Evolutionary conservation across 2,113 vertebrate genomes (phyloP).

Genomic region (Ctenomys sociabilis): DNA sequence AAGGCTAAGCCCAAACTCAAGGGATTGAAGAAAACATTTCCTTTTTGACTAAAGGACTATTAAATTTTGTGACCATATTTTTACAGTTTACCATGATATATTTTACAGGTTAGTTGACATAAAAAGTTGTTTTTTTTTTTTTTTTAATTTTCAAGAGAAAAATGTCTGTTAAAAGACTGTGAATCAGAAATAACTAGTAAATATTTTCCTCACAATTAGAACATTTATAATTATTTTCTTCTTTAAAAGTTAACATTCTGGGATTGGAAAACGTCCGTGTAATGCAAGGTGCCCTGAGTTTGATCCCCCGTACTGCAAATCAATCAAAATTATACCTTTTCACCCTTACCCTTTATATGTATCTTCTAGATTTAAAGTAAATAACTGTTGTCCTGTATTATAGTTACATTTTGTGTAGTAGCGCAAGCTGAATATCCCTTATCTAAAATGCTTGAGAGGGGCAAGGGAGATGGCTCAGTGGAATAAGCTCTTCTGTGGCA

Average conservation of each 20-base stretch:
- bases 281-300: neutral
- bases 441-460: too few species aligned
- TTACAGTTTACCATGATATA: neutral
- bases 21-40: neutral
- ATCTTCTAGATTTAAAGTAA: slow-evolving; percentile 37
- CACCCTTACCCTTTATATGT: neutral
- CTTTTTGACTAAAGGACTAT: neutral
- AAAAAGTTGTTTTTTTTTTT: neutral
- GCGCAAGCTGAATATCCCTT: neutral
- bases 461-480: too few species aligned
- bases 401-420: slow-evolving; percentile 1
- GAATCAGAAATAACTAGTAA: slow-evolving; percentile 20
- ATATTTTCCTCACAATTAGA: neutral
- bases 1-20: neutral
- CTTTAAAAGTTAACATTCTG: neutral
- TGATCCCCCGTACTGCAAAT: neutral
- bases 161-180: neutral
- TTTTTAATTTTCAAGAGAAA: neutral
- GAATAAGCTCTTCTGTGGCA: too few species aligned
- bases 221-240: slow-evolving; percentile 43
- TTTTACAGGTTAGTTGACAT: neutral
- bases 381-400: neutral
- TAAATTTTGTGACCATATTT: neutral
- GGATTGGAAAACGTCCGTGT: too few species aligned
- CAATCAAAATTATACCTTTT: neutral